Evolutionary conservation across 2,797 vertebrate species (phyloP), one percentile per base, ranked within the genome.

Genomic region (Amazonetta brasiliensis): DNA sequence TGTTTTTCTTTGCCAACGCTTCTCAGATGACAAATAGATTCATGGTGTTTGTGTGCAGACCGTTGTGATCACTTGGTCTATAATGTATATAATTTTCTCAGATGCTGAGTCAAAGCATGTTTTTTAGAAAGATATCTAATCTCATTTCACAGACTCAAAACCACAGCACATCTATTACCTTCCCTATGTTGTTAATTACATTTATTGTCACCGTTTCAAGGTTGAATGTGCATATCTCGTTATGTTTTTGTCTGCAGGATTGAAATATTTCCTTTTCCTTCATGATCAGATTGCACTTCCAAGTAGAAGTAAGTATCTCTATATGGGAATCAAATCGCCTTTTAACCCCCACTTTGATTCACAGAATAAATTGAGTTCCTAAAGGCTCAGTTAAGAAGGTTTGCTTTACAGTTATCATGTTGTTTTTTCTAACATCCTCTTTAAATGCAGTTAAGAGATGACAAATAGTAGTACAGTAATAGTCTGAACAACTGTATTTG

Each of bases 111-210:
- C 52, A 83, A 90, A 95, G 39, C 9, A 16, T 82, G 56, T 71
- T 92, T 93, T 95, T 50, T 54, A 87, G 77, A 89, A 90, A 52
- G 71, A 93, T 67, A 84, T 58, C 71, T 93, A 94, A 93, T 95
- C 84, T 84, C 33, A 95, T 93, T 97, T 95, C 86, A 84, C 84
- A 86, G 59, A 73, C 62, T 72, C 55, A 46, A 71, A 87, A 62
- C 30, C 41, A 59, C 46, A 84, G 43, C 17, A 0, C 3, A 3
- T 92, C 43, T 92, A 73, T 64, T 95, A 72, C 52, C 41, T 92
- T 89, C 85, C 71, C 81, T 87, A 92, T 92, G 81, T 89, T 84
- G 71, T 81, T 95, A 93, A 95, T 96, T 93, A 83, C 78, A 67
- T 89, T 95, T 92, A 82, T 48, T 84, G 25, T 85, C 71, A 95